Evolutionary conservation across 2,888 invertebrate species (phyloP), one percentile per base, ranked within the genome.

Genomic region (Chloroclystis v-ata): DNA sequence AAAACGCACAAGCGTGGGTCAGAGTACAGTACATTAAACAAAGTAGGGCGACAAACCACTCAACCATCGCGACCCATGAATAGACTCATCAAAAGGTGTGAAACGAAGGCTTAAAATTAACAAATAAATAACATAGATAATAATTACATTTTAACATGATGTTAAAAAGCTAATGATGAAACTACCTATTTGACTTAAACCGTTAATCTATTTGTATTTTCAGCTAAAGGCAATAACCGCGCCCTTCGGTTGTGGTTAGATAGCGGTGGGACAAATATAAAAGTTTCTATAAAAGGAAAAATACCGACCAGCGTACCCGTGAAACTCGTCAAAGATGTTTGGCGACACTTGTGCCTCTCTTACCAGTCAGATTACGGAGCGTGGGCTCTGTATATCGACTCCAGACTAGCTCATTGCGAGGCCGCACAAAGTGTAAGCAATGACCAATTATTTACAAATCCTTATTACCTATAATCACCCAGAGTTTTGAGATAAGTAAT

Each of bases 341-440:
- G 93, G 93, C 89, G 90, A 37, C 92, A 93, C 65, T 69, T 92
- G 11, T 93, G 93, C 56, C 78, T 92, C 54, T 92, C 92, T 35
- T 93, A 92, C 88, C 90, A 91, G 52, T 89, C 90, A 0, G 79
- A 80, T 44, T 79, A 75, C 37, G 92, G 90, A n/a, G 86, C 88
- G 4, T 92, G 91, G 89, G 89, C 88, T 24, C 68, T 92, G 4
- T 92, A 90, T 72, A 52, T 92, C 28, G 90, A 92, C 67, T 91
- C 91, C 5, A 84, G 83, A 42, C 78, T 91, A 52, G 66, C 71
- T 59, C 78, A 61, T 9, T 87, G 86, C 46, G 78, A 81, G 53
- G 68, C 75, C 7, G 61, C 75, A 10, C 72, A 69, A 52, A 71
- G 55, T 53, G 86, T 85, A 69, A 69, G 84, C 56, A 46, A n/a